Conservation (phyloP, 2,888 invertebrate genomes). For the Drosophila recens region DNA sequence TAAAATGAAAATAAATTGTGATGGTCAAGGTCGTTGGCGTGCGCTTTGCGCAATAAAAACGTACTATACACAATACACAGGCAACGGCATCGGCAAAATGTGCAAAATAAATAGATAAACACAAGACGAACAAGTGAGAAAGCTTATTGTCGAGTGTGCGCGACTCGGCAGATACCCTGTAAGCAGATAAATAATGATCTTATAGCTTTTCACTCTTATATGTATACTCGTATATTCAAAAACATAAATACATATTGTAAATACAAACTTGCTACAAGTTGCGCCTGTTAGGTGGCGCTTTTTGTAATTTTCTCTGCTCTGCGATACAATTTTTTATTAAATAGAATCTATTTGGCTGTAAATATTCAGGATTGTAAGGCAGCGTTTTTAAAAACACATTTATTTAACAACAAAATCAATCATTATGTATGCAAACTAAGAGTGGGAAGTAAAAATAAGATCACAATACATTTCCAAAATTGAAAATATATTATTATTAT, state of each 20-base stretch:
- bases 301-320: not conserved
- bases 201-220: too few relatives aligned
- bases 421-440: not conserved
- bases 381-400: not conserved
- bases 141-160: not conserved
- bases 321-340: not conserved
- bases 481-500: not conserved
- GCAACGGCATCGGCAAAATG: slow-evolving; percentile 38
- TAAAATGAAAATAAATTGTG: slow-evolving; percentile 82
- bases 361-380: not conserved
- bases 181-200: not conserved
- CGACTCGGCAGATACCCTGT: not conserved
- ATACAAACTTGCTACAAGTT: too few relatives aligned
- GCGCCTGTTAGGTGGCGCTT: too few relatives aligned
- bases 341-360: not conserved
- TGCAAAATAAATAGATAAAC: slow-evolving; percentile 55
- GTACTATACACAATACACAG: slow-evolving; percentile 37
- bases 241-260: too few relatives aligned
- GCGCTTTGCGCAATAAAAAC: slow-evolving; percentile 73
- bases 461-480: not conserved
- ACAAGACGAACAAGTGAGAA: slow-evolving; percentile 18
- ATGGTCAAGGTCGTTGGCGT: slow-evolving; percentile 83
- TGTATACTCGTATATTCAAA: too few relatives aligned
- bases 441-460: not conserved
- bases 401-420: too few relatives aligned